Base-by-base conservation (phyloP, 92 coral and sea anemone genomes). In the Epizoanthus rinbou region DNA sequence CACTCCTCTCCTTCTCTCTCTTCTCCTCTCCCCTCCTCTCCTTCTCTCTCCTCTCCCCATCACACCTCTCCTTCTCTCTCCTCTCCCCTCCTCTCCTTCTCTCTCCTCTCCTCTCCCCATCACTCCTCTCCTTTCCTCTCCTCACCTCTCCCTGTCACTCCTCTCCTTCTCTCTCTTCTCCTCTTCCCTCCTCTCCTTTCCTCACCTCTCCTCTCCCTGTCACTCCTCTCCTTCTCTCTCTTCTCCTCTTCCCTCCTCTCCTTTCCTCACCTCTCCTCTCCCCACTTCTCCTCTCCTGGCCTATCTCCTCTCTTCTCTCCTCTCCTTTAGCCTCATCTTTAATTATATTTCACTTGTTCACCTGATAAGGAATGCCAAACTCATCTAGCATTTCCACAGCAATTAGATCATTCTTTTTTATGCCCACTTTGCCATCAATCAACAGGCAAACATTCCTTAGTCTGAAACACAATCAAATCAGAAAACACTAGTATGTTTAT, bases 371-470 rank as follows among this genome's bases (percentile, higher is more conserved):
- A 2, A 90, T 66, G 60, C 84, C 87, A 70, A 91, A 75, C 64
- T 93, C 97, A 41, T 88, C 94, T 74, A 93, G 70, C 97, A 93
- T 93, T 85, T 93, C 97, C 50, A 93, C 78, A 3, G 97, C 97
- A 64, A 91, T 85, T 33, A 93, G 86, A 58, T 93, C 97, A 87
- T 91, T 93, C 83, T 85, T 91, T 81, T 87, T 93, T 57, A 91
- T 76, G 9, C 97, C 94, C 86, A 93, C 93, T 84, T 93, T 91
- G 28, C 91, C 97, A 85, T 93, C 97, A 73, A 93, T 75, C 14
- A 93, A 88, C 39, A 93, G 89, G 64, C 94, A 93, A 57, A 93
- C 91, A 64, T 87, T 93, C 60, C 90, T 91, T 63, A 93, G 64
- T 71, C 97, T 93, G 39, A 57, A 19, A 68, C 19, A 22, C 22